These are phyloP conservation scores for Steatornis caripensis DNA, from an alignment of 2,113 vertebrate species.

Conservation along the genomic window DNA sequence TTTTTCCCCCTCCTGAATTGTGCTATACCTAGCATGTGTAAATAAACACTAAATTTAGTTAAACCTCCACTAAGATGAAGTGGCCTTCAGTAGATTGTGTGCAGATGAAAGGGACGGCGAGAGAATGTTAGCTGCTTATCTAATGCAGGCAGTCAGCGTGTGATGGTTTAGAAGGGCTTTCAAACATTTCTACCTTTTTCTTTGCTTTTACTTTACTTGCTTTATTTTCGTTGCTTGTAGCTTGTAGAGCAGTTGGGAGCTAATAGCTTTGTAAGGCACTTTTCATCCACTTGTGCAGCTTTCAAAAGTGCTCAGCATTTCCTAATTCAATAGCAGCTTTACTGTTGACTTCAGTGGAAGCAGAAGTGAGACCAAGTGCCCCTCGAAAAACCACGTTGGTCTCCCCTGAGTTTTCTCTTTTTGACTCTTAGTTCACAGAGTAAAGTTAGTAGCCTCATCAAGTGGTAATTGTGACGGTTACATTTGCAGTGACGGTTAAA, in stretches of 20 bases:
- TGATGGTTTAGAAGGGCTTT: constrained; percentile 23
- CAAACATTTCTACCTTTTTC: not conserved
- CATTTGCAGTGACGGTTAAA: not conserved
- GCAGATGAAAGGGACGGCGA: not conserved
- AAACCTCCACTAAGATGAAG: not conserved
- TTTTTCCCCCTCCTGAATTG: not conserved
- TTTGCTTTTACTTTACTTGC: constrained; percentile 7
- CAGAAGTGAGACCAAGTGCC: not conserved
- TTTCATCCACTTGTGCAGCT: not conserved
- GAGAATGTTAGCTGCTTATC: not conserved
- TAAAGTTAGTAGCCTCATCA: not conserved
- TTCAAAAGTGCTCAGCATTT: not conserved
- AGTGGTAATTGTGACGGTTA: not conserved
- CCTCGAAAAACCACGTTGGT: not conserved
- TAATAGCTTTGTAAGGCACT: not conserved
- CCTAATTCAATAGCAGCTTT: not conserved
- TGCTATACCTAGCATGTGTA: not conserved
- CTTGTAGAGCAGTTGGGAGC: not conserved
- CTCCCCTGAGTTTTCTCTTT: not conserved
- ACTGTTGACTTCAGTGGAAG: not conserved
- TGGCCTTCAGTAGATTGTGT: not conserved
- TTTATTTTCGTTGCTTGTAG: constrained; percentile 13
- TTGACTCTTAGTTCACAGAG: not conserved
- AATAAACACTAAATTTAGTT: constrained; percentile 16
- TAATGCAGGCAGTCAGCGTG: not conserved